phyloP scores from a whole-genome alignment of 1,140 invertebrate species.

The Caenorhabditis inopinata region DNA sequence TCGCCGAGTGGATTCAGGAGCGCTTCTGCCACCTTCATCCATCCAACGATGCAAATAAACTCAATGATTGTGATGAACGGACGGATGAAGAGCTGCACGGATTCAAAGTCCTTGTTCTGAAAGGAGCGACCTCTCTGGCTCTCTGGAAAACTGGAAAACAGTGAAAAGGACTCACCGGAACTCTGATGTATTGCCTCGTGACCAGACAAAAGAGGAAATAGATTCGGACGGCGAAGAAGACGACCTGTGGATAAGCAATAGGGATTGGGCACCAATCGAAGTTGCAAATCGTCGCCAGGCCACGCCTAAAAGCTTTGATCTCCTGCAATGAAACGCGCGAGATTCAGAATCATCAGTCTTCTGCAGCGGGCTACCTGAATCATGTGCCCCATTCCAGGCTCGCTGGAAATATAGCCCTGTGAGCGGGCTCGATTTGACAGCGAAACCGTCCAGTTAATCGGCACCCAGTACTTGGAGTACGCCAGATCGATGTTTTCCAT shows the following conservation, averaged over 20 bases:
- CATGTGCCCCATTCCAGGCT: slow-evolving; percentile 34
- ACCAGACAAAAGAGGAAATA: slow-evolving; percentile 64
- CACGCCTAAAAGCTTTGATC: slow-evolving; percentile 55
- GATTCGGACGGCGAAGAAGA: slow-evolving; percentile 61
- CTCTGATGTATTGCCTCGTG: slow-evolving; percentile 55
- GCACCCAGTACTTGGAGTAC: slow-evolving; percentile 60
- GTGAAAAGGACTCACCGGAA: neutral
- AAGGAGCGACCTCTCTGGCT: neutral
- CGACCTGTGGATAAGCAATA: slow-evolving; percentile 60
- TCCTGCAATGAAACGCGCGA: slow-evolving; percentile 51
- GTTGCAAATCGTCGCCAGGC: slow-evolving; percentile 56
- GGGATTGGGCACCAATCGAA: slow-evolving; percentile 64
- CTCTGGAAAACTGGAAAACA: too few relatives aligned
- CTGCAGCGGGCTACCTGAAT: neutral
- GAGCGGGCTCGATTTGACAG: slow-evolving; percentile 53
- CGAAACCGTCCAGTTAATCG: slow-evolving; percentile 57
- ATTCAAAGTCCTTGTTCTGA: neutral
- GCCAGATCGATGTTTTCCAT: slow-evolving; percentile 53
- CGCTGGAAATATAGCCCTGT: slow-evolving; percentile 58
- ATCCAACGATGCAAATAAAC: slow-evolving; percentile 92
- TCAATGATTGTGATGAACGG: slow-evolving; percentile 80
- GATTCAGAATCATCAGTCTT: neutral
- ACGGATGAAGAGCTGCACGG: slow-evolving; percentile 72
- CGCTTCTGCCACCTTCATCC: slow-evolving; percentile 85
- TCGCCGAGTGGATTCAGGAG: slow-evolving; percentile 88